Evolutionary conservation across 2,797 vertebrate species (phyloP), one percentile per base, ranked within the genome.

Genomic region (Amphiprion clarkii): DNA sequence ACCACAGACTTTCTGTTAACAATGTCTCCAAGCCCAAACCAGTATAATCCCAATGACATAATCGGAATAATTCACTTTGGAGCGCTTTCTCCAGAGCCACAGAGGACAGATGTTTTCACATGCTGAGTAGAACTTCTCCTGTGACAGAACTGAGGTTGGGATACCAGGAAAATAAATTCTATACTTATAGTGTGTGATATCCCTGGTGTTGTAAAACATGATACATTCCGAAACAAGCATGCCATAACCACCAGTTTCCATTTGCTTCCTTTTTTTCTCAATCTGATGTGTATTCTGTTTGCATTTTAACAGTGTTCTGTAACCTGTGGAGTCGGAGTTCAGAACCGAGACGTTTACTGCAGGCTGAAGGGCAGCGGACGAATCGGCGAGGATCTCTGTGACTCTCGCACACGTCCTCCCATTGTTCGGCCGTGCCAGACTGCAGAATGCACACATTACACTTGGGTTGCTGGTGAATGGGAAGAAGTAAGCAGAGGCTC

Each of bases 321-420:
- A 31, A 96, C 95, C 81, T 99, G 98, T 71, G 97, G 97, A 25
- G 82, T 82, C 0, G 98, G 97, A 27, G 74, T 94, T 63, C 97
- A 97, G 92, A 93, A 81, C 8, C 95, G 98, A 48, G 95, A 96
- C 0, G 64, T 97, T 58, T 97, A 92, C 90, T 99, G 98, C 76
- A 90, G 95, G 66, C 86, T 96, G 10, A 94, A 94, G 85, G 95
- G 95, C 16, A 27, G 79, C 0, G 96, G 96, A 4, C 90, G 21
- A 8, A 93, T 97, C 67, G 63, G 82, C 6, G 96, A 95, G 36
- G 88, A 88, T 1, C 71, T 91, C 54, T 99, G 98, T 17, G 62
- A 91, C 5, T 54, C 0, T 0, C 80, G 6, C 13, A 67, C 52
- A 1, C 93, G 87, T 2, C 98, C 96, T 0, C 1, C 80, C 1